A percentile compares a stretch with the other conserved stretches of the same genome.
Conservation (phyloP, 2,888 invertebrate genomes). For the Steinernema hermaphroditum region DNA sequence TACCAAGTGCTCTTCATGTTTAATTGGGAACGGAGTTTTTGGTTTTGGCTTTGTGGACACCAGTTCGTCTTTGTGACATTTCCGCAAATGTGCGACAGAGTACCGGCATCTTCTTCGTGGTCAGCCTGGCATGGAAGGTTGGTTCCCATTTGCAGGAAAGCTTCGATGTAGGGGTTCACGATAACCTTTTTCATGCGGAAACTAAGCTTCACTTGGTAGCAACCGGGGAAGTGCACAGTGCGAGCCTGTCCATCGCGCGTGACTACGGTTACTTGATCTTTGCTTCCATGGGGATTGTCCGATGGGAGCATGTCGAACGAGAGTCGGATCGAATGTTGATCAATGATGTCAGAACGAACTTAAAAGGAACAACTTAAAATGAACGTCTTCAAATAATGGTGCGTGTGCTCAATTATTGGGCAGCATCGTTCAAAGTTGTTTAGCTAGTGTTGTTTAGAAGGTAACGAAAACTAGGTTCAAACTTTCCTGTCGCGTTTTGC, state of each 20-base stretch:
- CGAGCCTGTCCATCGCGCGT: conserved; percentile 41
- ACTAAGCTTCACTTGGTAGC: conserved; percentile 52
- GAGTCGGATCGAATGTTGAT: conserved; percentile 48
- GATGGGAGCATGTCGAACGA: conserved; percentile 48
- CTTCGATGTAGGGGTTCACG: conserved; percentile 58
- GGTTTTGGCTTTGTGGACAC: conserved; percentile 56
- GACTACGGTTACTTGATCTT: conserved; percentile 36
- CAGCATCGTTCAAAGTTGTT: background rate
- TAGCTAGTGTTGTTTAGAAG: too few species aligned
- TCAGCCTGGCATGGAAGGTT: conserved; percentile 53
- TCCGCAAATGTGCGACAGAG: conserved; percentile 51
- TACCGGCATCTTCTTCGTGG: conserved; percentile 35
- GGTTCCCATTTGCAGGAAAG: conserved; percentile 56
- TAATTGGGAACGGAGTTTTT: conserved; percentile 50
- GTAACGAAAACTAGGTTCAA: too few species aligned
- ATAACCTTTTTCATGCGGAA: conserved; percentile 51
- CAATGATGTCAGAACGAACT: conserved; percentile 54
- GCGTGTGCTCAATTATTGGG: background rate
- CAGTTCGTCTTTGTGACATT: conserved; percentile 52
- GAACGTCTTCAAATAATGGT: background rate
- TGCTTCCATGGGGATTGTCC: conserved; percentile 4
- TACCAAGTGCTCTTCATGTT: conserved; percentile 54
- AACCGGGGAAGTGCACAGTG: conserved; percentile 53
- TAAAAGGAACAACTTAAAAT: conserved; percentile 10
- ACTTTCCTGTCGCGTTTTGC: too few species aligned